Conservation (phyloP, 2,888 invertebrate species). For the Harpagoxenus sublaevis region DNA sequence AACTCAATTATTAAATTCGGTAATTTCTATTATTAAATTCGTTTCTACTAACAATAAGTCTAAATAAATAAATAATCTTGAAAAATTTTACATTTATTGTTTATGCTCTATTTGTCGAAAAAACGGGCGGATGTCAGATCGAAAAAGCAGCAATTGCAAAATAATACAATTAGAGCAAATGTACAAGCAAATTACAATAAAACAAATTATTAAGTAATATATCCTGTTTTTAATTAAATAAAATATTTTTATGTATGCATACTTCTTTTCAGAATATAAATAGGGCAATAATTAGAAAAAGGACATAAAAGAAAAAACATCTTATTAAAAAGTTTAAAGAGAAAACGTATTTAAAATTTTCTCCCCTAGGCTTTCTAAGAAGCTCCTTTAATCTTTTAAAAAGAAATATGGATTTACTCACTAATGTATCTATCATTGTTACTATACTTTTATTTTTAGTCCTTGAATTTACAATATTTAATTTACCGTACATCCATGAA, state of each 20-base stretch:
- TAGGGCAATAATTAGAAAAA: not conserved
- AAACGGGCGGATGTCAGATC: not conserved
- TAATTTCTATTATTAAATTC: not conserved
- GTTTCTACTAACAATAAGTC: not conserved
- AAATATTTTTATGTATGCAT: not conserved
- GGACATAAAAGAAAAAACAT: not conserved
- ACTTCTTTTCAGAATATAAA: not conserved
- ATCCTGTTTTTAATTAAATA: not conserved
- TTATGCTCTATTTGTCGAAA: not conserved
- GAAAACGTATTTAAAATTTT: not conserved
- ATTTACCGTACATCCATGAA: not conserved
- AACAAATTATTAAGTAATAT: not conserved
- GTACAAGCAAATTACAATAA: not conserved
- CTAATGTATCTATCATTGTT: not conserved
- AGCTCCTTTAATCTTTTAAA: not conserved
- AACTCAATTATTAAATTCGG: not conserved
- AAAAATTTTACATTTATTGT: constrained; percentile 1
- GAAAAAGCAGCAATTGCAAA: not conserved
- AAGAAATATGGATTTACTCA: not conserved
- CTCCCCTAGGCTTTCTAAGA: not conserved
- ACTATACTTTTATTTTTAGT: not conserved
- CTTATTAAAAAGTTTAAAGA: not conserved
- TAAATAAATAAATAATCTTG: not conserved
- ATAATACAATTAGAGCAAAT: not conserved
- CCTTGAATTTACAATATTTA: not conserved